Base-by-base conservation (phyloP, 53 echinoderm and acorn worm genomes). In the Paelopatides confundens region DNA sequence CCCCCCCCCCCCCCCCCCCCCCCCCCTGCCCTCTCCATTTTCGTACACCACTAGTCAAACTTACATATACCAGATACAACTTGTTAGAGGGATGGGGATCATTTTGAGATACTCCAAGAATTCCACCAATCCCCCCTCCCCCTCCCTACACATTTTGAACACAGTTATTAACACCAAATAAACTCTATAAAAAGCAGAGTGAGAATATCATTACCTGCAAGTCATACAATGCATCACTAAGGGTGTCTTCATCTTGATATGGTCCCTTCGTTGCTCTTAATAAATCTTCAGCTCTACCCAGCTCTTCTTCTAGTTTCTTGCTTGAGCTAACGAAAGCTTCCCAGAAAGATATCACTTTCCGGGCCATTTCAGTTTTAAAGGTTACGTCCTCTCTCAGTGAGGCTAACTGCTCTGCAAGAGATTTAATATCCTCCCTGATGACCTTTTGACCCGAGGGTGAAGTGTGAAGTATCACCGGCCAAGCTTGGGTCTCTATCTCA, bases 351-450 rank as follows among this genome's bases (percentile, higher is more conserved):
- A 85, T 89, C 35, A 84, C 62, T 36, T 88, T 90, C 15, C 65
- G 53, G 14, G 91, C 71, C 31, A 38, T 85, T 15, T 67, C 35
- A 33, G 79, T 64, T 38, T 88, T 83, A 14, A 58, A 53, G 40
- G 88, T 85, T 26, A 90, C 85, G 30, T 95, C 86, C 77, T 95
- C 86, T 35, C 49, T 87, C 32, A 95, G 74, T 6, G 67, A 67
- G 38, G 89, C 85, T 69, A 95, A 89, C 52, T 92, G 88, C 35
- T 92, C 88, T 7, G 66, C 88, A 5, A 93, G 87, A 10, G 90
- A 74, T 69, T 95, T 92, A 62, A 97, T 89, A 34, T 86, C 85
- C 50, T 91, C 77, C 29, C 78, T 67, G 88, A 97, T 88, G 69
- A 68, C 91, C 31, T 93, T 91, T 35, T 93, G 82, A 50, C 97